Conservation (phyloP, 2,888 invertebrate species). For the Drosophila mimetica region DNA sequence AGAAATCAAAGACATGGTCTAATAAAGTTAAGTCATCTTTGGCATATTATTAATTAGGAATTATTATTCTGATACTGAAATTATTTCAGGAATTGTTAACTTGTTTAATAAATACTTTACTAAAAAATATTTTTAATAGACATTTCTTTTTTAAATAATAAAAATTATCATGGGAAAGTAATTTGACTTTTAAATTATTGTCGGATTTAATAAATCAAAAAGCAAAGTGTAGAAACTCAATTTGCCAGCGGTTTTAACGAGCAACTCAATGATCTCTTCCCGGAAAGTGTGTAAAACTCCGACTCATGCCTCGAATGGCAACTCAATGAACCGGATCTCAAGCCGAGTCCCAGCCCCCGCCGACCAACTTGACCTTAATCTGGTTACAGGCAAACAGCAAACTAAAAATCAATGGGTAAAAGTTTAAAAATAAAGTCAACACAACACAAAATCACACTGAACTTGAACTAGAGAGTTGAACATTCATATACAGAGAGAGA, state of each 20-base stretch:
- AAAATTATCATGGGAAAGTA: neutral
- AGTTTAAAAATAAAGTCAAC: conserved; percentile 65
- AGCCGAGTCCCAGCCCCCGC: conserved; percentile 10
- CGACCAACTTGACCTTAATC: conserved; percentile 73
- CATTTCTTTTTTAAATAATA: too few relatives aligned
- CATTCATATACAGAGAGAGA: neutral
- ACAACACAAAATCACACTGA: conserved; percentile 56
- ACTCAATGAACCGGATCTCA: conserved; percentile 33
- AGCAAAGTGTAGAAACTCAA: neutral
- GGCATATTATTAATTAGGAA: too few relatives aligned
- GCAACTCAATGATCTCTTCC: conserved; percentile 27
- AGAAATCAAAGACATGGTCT: neutral
- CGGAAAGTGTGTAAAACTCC: conserved; percentile 49
- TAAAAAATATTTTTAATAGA: too few relatives aligned
- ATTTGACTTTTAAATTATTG: neutral
- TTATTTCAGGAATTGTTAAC: too few relatives aligned
- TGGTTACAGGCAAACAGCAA: conserved; percentile 58
- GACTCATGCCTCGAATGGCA: conserved; percentile 17
- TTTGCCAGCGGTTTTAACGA: neutral
- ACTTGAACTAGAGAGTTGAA: conserved; percentile 55
- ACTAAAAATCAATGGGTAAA: conserved; percentile 52
- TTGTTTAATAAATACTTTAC: too few relatives aligned
- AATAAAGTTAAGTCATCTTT: too few relatives aligned
- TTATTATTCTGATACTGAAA: too few relatives aligned
- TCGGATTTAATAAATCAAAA: neutral